These are phyloP conservation scores for Urocyon cinereoargenteus DNA, from an alignment of 2,797 vertebrate species.

Conservation along the genomic window DNA sequence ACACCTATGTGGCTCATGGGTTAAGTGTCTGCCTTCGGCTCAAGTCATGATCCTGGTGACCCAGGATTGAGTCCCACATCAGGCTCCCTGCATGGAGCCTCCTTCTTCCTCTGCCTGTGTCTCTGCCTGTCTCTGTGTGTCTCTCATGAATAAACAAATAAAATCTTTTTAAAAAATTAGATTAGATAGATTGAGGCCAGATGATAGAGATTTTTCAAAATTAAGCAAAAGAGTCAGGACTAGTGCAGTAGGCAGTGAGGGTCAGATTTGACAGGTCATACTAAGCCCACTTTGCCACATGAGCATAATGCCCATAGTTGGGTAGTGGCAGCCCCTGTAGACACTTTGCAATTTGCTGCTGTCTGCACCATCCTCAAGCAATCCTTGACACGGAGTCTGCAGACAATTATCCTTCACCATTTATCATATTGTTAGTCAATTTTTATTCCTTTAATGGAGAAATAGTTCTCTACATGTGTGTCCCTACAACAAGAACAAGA, in stretches of 20 bases:
- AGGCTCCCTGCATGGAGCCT: too few species aligned
- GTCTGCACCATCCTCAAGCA: not conserved
- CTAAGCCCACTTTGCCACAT: too few species aligned
- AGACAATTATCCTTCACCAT: not conserved
- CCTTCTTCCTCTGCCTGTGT: too few species aligned
- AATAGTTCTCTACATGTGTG: not conserved
- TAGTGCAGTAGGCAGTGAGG: not conserved
- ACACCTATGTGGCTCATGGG: too few species aligned
- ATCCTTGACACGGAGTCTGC: not conserved
- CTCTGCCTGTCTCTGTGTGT: too few species aligned
- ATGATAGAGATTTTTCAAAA: not conserved
- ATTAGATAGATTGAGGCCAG: not conserved
- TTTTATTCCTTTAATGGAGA: not conserved
- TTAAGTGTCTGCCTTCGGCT: too few species aligned
- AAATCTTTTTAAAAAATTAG: too few species aligned
- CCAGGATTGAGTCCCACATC: too few species aligned
- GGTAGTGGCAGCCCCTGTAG: not conserved
- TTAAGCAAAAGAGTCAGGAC: not conserved
- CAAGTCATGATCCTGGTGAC: too few species aligned
- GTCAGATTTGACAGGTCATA: accelerated
- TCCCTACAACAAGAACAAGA: not conserved
- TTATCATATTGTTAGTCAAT: not conserved
- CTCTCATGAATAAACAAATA: too few species aligned
- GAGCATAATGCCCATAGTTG: too few species aligned
- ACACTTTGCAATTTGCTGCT: not conserved